Conservation (phyloP, 2,797 vertebrate species). For the Acipenser oxyrinchus region DNA sequence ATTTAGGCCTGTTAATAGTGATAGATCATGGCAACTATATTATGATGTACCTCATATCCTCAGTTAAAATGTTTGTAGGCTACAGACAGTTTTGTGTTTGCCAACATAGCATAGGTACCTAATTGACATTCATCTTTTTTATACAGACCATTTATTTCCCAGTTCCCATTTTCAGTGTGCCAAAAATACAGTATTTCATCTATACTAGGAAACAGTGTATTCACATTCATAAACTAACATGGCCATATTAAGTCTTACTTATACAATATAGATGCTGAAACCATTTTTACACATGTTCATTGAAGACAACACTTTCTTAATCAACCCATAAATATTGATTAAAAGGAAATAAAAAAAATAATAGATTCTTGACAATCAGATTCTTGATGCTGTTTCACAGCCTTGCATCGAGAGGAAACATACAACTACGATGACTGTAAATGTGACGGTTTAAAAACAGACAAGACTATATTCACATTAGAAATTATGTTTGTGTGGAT, state of each 20-base stretch:
- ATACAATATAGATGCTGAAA: slow-evolving; percentile 65
- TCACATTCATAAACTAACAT: slow-evolving; percentile 43
- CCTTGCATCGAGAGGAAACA: slow-evolving; percentile 36
- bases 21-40: no score
- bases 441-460: slow-evolving; percentile 39
- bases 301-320: slow-evolving; percentile 55
- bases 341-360: slow-evolving; percentile 42
- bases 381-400: slow-evolving; percentile 44
- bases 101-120: neutral
- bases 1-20: no score
- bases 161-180: no score
- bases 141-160: no score
- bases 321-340: slow-evolving; percentile 67
- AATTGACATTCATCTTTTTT: neutral
- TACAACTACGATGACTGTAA: slow-evolving; percentile 40
- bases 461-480: slow-evolving; percentile 50
- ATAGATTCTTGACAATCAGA: slow-evolving; percentile 47
- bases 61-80: no score
- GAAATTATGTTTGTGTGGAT: slow-evolving; percentile 65
- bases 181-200: no score
- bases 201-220: slow-evolving; percentile 18
- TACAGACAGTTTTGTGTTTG: neutral
- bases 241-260: slow-evolving; percentile 41
- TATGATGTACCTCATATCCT: no score
- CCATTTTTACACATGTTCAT: slow-evolving; percentile 67